Base-by-base conservation (phyloP, 2,113 vertebrate species). In the Trichomycterus rosablanca region DNA sequence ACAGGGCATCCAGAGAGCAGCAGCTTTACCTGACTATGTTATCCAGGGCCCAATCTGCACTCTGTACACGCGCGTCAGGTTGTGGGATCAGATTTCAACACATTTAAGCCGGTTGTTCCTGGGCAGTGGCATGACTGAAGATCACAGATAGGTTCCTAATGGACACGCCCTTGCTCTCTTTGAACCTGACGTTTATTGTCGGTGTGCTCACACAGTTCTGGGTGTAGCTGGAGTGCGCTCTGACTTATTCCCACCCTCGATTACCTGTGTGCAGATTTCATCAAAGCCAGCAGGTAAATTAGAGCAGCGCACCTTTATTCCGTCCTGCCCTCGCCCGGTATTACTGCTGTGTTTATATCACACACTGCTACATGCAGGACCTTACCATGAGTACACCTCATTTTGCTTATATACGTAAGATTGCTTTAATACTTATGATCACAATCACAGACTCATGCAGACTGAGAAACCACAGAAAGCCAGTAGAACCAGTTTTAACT, bases 111-210 rank as follows among this genome's bases (percentile, higher is more conserved):
- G 46, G 23, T 23, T 42, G 23, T 42, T 62, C 63, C 18, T 59
- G 32, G n/a, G 45, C 7, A 28, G 24, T 44, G 50, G 22, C 53
- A 20, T 24, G 59, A 48, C 59, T 63, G 74, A 62, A 73, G 71
- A 73, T 74, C 61, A 67, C 67, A 59, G 18, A 30, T 28, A 16
- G 23, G 44, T 70, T 72, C 28, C 52, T 49, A 55, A 8, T 24
- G 40, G 66, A 63, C 73, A 73, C 79, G 65, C 79, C 74, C 69
- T 68, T 46, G 39, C 62, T 66, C n/a, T n/a, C 24, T 66, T 52
- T 26, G 26, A 63, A 37, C 67, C 44, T 42, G 24, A 56, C 35
- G n/a, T 59, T 52, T 50, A 64, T 67, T 53, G 55, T 73, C 64
- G 57, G 40, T 10, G 11, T 65, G 70, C 40, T 54, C 62, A 73